These are phyloP conservation scores for Centroberyx gerrardi DNA, from an alignment of 2,797 vertebrate species.

Conservation along the genomic window DNA sequence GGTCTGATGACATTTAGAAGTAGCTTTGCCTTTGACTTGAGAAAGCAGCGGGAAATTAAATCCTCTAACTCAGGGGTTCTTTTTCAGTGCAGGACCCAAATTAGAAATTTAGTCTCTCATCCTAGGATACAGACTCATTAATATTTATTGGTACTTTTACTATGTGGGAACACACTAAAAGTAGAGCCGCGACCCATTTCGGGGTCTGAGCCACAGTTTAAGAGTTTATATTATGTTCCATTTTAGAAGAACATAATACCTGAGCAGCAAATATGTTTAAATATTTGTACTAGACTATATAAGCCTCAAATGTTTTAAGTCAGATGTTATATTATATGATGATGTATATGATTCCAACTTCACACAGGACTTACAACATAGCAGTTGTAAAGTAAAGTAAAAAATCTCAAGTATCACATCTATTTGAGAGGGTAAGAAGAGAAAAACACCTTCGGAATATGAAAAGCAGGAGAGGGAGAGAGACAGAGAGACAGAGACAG, in stretches of 20 bases:
- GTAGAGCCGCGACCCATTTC: constrained; percentile 73
- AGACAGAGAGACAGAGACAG: constrained; percentile 9
- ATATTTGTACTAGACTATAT: too few relatives aligned
- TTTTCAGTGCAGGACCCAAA: constrained; percentile 71
- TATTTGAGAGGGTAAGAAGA: constrained; percentile 24
- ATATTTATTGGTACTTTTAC: constrained; percentile 81
- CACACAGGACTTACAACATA: not conserved
- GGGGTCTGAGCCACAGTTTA: constrained; percentile 59
- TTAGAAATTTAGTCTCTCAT: constrained; percentile 72
- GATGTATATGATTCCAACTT: not conserved
- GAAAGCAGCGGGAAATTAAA: constrained; percentile 67
- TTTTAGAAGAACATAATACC: constrained; percentile 44
- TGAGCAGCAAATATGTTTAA: not conserved
- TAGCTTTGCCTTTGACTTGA: constrained; percentile 27
- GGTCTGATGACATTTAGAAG: constrained; percentile 53
- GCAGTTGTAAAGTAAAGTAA: too few relatives aligned
- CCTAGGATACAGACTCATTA: constrained; percentile 70
- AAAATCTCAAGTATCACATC: constrained; percentile 27
- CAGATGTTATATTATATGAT: not conserved
- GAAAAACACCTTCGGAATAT: constrained; percentile 25
- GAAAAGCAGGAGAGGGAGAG: constrained; percentile 15
- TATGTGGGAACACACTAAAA: constrained; percentile 68
- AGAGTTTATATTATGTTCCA: constrained; percentile 53
- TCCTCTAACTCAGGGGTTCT: constrained; percentile 62
- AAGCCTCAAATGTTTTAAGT: too few relatives aligned